Base-by-base conservation (phyloP, 2,888 invertebrate species). In the Diarsia mendica region DNA sequence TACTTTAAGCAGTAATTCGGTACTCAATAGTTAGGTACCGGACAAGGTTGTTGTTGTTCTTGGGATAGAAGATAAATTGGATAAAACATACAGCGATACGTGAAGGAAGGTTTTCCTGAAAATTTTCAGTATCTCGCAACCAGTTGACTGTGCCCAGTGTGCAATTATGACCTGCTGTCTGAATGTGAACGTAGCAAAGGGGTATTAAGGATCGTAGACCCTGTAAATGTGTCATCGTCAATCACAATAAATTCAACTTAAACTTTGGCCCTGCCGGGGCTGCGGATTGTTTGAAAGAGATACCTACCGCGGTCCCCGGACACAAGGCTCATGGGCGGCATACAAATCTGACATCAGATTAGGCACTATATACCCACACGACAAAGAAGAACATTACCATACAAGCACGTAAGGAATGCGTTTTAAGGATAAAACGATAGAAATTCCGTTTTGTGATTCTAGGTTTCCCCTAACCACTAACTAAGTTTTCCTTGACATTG, bases 371-470 rank as follows among this genome's bases (percentile, higher is more conserved):
- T n/a, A 8, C 5, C 6, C 39, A 39, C 39, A 6, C 6, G 39
- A 39, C 6, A 39, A 39, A 39, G 39, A 39, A 8, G 39, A 39
- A 39, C 8, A 39, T 39, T 39, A 8, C 8, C 6, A 58, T 8
- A 15, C 23, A 23, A 23, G 23, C 23, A 23, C 6, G 23, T 15
- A 55, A 23, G 23, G 23, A 55, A 72, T 49, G 2, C 20, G 4
- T 53, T 15, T 33, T 73, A 20, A 79, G 79, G 39, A 72, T 80
- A 72, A 28, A 60, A 18, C 4, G 2, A 10, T 51, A 28, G 23
- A 23, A 2, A 72, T 15, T 71, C 20, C 1, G n/a, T 15, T 79
- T 39, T 23, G 6, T 53, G 8, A 0, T 15, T 28, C 48, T 0
- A n/a, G 28, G 18, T 48, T 77, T 80, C 46, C 48, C 48, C n/a